Evolutionary conservation across 2,113 vertebrate species (phyloP).

Genomic region (Herpetotheres cachinnans): DNA sequence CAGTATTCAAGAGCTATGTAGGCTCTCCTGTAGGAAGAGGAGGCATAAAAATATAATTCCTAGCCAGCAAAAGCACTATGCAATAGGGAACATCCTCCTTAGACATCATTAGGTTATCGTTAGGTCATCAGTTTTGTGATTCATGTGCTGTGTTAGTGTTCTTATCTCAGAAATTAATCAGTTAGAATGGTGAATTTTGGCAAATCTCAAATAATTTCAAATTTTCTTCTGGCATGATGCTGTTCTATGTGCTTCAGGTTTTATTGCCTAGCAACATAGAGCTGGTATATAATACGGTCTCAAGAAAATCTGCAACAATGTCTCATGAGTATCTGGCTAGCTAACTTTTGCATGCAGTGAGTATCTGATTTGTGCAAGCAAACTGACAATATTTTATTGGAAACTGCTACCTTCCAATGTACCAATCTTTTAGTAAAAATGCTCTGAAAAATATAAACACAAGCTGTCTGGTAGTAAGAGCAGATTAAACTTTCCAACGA

Average conservation of each 20-base stretch:
- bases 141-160: background rate
- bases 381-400: background rate
- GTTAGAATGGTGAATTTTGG: background rate
- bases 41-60: background rate
- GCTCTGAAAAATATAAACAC: background rate
- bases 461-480: background rate
- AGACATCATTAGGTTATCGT: background rate
- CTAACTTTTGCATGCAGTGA: background rate
- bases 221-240: background rate
- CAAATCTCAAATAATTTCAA: background rate
- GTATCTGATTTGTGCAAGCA: background rate
- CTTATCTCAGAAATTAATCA: background rate
- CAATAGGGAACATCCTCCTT: background rate
- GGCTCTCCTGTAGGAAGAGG: background rate
- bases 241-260: background rate
- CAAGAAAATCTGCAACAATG: background rate
- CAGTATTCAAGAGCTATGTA: background rate
- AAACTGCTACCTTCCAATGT: background rate
- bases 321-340: background rate
- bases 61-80: background rate
- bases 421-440: background rate
- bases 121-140: background rate
- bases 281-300: background rate
- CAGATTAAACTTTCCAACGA: background rate
- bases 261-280: background rate